Conservation (phyloP, 2,113 vertebrate species). For the Amblyopsis rosae region DNA sequence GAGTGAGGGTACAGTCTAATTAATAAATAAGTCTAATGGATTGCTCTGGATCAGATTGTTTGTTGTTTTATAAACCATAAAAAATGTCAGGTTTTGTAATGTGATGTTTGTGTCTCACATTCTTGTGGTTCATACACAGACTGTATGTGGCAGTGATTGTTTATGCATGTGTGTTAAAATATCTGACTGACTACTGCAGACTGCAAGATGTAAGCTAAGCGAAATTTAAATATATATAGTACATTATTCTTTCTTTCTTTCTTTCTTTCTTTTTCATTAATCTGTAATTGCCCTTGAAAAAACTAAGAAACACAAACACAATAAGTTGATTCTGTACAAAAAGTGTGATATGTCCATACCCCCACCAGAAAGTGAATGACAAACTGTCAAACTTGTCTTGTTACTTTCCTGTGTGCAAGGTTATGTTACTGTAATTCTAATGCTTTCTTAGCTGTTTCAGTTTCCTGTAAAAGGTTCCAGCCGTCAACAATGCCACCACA, state of each 20-base stretch:
- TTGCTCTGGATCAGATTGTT: conserved; percentile 6
- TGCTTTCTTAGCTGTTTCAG: conserved; percentile 43
- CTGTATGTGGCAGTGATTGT: neutral
- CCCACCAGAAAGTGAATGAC: conserved; percentile 49
- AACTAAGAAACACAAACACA: conserved; percentile 16
- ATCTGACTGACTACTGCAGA: too few species aligned
- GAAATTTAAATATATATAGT: conserved; percentile 1
- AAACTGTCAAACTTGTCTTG: conserved; percentile 43
- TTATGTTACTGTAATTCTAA: neutral
- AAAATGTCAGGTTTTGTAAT: neutral
- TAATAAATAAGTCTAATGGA: neutral
- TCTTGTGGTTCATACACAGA: conserved; percentile 23
- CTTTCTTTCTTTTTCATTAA: conserved; percentile 5
- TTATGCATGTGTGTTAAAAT: neutral
- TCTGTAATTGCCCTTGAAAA: neutral
- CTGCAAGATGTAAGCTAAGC: conserved; percentile 1
- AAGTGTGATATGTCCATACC: conserved; percentile 41
- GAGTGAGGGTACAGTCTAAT: neutral
- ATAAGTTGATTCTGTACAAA: conserved; percentile 33
- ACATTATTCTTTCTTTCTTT: neutral
- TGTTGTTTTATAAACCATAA: conserved; percentile 7
- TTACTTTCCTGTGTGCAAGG: conserved; percentile 14
- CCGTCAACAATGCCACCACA: conserved; percentile 51
- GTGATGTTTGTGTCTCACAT: neutral
- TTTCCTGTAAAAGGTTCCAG: conserved; percentile 55